These are phyloP conservation scores for Caenorhabditis elegans DNA, from an alignment of 1,140 invertebrate genomes.

Conservation along the genomic window WBcel235 BX284602.5:9435501-9436000, in stretches of 20 bases:
- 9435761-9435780: not conserved
- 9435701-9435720: not conserved
- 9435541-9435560: not conserved
- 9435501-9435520: not conserved
- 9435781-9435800: not conserved
- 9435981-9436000: too few relatives aligned
- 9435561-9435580: not conserved
- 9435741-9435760: not conserved
- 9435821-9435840: not conserved
- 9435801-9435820: not conserved
- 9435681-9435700: not conserved
- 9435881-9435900: too few relatives aligned
- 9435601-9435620: not conserved
- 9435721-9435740: not conserved
- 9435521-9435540: not conserved
- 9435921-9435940: too few relatives aligned
- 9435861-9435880: not conserved
- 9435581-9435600: not conserved
- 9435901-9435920: too few relatives aligned
- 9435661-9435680: not conserved
- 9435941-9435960: too few relatives aligned
- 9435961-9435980: too few relatives aligned
- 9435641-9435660: not conserved
- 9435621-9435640: not conserved
- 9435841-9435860: not conserved